A percentile compares a stretch with the other conserved stretches of the same genome.
Evolutionary conservation across 2,888 invertebrate genomes (phyloP).

Genomic region (Noctuana brunneofusca): DNA sequence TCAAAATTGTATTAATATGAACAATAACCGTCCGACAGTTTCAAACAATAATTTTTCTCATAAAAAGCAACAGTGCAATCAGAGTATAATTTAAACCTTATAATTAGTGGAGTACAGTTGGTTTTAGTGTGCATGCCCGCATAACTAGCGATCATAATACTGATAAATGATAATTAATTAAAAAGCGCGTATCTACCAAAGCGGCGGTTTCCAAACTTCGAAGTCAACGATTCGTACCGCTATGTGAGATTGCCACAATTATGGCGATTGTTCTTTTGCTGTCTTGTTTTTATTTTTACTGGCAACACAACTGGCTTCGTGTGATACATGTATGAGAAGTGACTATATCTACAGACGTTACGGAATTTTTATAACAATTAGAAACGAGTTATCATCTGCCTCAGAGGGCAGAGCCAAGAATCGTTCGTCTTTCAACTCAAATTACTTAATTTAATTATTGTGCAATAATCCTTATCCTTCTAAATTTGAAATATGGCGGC

Average conservation of each 20-base stretch:
- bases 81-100: conserved; percentile 48
- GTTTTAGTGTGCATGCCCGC: conserved; percentile 40
- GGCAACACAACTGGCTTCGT: too few species aligned
- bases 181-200: conserved; percentile 67
- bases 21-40: conserved; percentile 70
- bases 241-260: conserved; percentile 35
- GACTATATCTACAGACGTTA: too few species aligned
- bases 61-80: conserved; percentile 51
- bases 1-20: conserved; percentile 74
- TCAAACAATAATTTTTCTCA: conserved; percentile 74
- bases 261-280: conserved; percentile 36
- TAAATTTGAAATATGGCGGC: neutral
- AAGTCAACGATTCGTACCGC: conserved; percentile 65
- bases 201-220: conserved; percentile 68
- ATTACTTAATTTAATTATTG: too few species aligned
- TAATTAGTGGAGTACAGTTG: conserved; percentile 40
- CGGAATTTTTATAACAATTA: too few species aligned
- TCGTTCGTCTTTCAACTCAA: too few species aligned
- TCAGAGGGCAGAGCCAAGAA: too few species aligned
- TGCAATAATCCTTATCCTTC: too few species aligned
- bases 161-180: conserved; percentile 75
- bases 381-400: too few species aligned
- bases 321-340: too few species aligned
- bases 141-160: conserved; percentile 45
- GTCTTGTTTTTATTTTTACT: conserved; percentile 11